phyloP scores from a whole-genome alignment of 2,797 vertebrate genomes.

The Gobionotothen gibberifrons region DNA sequence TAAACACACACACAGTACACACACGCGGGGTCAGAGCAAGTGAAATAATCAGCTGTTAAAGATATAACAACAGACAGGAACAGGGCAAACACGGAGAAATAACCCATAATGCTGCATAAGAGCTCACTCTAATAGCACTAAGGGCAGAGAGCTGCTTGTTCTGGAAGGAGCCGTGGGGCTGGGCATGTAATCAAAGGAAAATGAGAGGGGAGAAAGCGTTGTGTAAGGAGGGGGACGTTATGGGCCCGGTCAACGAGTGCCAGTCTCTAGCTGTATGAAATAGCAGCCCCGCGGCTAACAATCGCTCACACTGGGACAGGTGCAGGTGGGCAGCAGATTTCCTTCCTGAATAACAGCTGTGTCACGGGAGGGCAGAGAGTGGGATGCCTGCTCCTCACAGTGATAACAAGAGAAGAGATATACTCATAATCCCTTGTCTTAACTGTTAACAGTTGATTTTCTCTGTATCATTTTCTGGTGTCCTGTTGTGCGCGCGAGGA shows the following conservation, averaged over 20 bases:
- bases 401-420: neutral
- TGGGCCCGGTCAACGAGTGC: constrained; percentile 27
- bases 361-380: constrained; percentile 4
- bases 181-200: constrained; percentile 41
- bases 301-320: constrained; percentile 40
- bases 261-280: constrained; percentile 27
- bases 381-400: constrained; percentile 11
- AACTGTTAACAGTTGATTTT: constrained; percentile 2
- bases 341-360: constrained; percentile 36
- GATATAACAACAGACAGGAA: neutral
- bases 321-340: constrained; percentile 23
- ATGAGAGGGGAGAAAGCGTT: constrained; percentile 25
- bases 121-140: constrained; percentile 30
- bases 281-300: constrained; percentile 29
- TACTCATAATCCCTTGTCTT: neutral
- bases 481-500: no score
- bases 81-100: constrained; percentile 7
- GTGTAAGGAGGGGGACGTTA: constrained; percentile 12
- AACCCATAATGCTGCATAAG: constrained; percentile 40
- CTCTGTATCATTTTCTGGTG: neutral
- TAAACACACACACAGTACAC: constrained; percentile 8
- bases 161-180: constrained; percentile 5
- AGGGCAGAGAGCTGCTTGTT: constrained; percentile 24
- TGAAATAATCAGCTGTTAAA: constrained; percentile 43
- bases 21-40: neutral